Base-by-base conservation (phyloP, 2,113 vertebrate species). In the Andinoacara biseriatus region DNA sequence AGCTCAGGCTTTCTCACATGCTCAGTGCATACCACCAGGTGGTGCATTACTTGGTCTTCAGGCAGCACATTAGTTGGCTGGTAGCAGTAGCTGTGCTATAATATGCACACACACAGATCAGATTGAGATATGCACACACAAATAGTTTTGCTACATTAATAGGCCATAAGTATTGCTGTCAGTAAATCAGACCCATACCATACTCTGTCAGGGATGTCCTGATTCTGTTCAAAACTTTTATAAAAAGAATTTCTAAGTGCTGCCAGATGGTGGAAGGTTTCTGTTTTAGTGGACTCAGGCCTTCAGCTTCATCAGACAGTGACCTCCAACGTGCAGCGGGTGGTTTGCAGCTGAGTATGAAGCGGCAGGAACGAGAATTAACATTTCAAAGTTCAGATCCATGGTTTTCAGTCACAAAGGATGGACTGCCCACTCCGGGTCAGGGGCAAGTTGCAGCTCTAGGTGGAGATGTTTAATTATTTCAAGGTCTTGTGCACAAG, bases 321-420 rank as follows among this genome's bases (percentile, higher is more conserved):
- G 17, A 11, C 59, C 0, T 11, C 33, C 20, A 35, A 5, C 29
- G 0, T 20, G 29, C 29, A 1, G 1, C 6, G 59, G 20, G 0
- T 22, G 35, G 60, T 62, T 62, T 20, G 2, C 60, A 62, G 31
- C 60, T 62, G 60, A 62, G 60, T 35, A 18, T 0, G 60, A 38
- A 62, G 31, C 18, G 1, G 18, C 60, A 62, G 31, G 31, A 62
- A 0, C n/a, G 60, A 38, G 31, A 33, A 33, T 33, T 2, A 33
- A 33, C 33, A 33, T 7, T 33, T 33, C 31, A 5, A 33, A 33
- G 5, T 33, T 5, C 31, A 5, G 31, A 33, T 33, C 31, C 31
- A 33, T 33, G 31, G 31, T 6, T 33, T 18, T 62, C 18, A 62
- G 18, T 62, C 1, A 0, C 38, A 31, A 8, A 2, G 1, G 0